These are phyloP conservation scores for Phylloscopus trochilus DNA, from an alignment of 2,113 vertebrate species.

Conservation along the genomic window DNA sequence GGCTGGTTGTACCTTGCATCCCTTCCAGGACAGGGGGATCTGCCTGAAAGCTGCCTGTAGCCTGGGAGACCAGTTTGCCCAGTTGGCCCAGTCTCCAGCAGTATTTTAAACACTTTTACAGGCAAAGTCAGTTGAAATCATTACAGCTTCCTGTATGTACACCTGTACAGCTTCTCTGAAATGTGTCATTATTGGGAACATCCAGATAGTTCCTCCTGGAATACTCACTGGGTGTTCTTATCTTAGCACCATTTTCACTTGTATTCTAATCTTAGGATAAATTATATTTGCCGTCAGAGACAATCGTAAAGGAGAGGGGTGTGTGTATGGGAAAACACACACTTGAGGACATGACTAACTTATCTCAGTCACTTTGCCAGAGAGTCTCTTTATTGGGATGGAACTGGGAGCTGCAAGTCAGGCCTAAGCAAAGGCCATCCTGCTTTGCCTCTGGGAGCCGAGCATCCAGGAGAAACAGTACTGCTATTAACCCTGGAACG, in stretches of 20 bases:
- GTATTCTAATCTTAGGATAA: background rate
- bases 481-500: background rate
- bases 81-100: background rate
- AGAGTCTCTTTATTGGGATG: background rate
- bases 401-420: background rate
- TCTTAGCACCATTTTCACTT: background rate
- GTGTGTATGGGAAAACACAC: background rate
- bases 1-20: background rate
- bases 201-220: background rate
- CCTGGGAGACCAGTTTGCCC: background rate
- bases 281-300: background rate
- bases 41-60: background rate
- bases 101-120: background rate
- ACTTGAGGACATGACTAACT: background rate
- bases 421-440: background rate
- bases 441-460: background rate
- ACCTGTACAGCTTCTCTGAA: background rate
- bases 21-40: background rate
- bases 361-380: background rate
- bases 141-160: background rate
- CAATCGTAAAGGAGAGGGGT: background rate
- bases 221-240: background rate
- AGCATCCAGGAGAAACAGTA: background rate
- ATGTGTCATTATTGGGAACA: rapidly evolving
- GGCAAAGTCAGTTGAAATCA: background rate